Base-by-base conservation (phyloP, 2,797 vertebrate species). In the Nyctibius grandis region DNA sequence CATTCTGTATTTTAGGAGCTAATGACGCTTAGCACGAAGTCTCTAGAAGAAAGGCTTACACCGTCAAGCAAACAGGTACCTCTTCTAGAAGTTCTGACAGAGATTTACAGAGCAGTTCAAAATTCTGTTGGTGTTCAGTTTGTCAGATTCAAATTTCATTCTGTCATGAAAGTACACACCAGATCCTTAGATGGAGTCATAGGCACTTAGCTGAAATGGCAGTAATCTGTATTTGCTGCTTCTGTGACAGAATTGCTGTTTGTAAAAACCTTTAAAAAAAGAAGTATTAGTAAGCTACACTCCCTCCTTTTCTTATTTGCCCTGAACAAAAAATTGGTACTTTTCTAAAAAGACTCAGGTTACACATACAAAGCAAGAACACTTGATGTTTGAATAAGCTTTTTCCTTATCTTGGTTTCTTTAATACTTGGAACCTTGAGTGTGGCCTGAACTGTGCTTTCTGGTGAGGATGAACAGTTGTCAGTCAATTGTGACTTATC, bases 21-120 rank as follows among this genome's bases (percentile, higher is more conserved):
- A 29, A 91, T 99, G 98, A 99, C 98, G 0, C 99, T 99, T 88
- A 98, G 97, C 95, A 98, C 98, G 48, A 98, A 98, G 95, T 96
- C 98, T 8, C 98, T 99, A 65, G 99, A 99, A 79, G 98, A 99
- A 79, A 97, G 95, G 79, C 98, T 99, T 56, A 98, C 98, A 19
- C 98, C 98, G 1, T 98, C 98, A 21, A 99, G 98, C 97, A 99
- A 98, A 97, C 99, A 98, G 99, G 99, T 99, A 98, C n/a, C 81
- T 80, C 25, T 84, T 36, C 17, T 1, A 34, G 17, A 47, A 53
- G 15, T 72, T 85, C 22, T 84, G 53, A 16, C 11, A 33, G 28
- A 47, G 19, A 17, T 19, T 29, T 36, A 26, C 21, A 40, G 48
- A 38, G 18, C 14, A 53, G 34, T 34, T 72, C 20, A 38, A 26